phyloP scores from a whole-genome alignment of 2,888 invertebrate genomes.

The Sphaerophoria taeniata region DNA sequence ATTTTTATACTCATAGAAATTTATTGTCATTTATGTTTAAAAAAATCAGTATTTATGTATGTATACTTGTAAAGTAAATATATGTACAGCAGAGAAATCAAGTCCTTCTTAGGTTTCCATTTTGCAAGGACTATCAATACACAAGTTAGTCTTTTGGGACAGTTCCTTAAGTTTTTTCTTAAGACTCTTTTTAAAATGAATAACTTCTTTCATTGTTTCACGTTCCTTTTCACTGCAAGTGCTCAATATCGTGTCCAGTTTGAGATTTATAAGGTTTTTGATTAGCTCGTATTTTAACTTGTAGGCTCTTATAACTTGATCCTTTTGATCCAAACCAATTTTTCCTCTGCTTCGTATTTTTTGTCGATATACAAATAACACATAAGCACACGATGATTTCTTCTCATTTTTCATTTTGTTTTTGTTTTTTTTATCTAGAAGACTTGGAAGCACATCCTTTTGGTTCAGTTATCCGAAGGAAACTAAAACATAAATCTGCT shows the following conservation, averaged over 20 bases:
- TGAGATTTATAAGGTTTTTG: constrained; percentile 21
- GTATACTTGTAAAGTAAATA: too few species aligned
- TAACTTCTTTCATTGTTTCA: constrained; percentile 24
- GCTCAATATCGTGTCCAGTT: not conserved
- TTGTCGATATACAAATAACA: constrained; percentile 27
- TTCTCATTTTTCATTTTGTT: constrained; percentile 21
- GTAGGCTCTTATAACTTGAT: constrained; percentile 11
- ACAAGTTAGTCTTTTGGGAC: constrained; percentile 4
- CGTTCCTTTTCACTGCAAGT: constrained; percentile 10
- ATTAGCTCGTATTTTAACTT: constrained; percentile 34
- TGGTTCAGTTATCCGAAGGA: not conserved
- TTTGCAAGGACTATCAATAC: not conserved
- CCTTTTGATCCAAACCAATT: not conserved
- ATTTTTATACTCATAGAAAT: too few species aligned
- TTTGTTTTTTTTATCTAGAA: not conserved
- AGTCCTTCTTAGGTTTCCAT: not conserved
- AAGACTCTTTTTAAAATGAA: constrained; percentile 18
- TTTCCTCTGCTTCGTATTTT: constrained; percentile 1
- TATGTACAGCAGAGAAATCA: too few species aligned
- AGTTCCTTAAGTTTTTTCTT: constrained; percentile 22
- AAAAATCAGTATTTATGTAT: too few species aligned
- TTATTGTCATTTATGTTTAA: too few species aligned
- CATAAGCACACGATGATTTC: constrained; percentile 25
- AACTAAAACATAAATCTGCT: not conserved
- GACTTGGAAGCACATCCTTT: constrained; percentile 25